Base-by-base conservation (phyloP, 2,113 vertebrate species). In the Fulmarus glacialis region DNA sequence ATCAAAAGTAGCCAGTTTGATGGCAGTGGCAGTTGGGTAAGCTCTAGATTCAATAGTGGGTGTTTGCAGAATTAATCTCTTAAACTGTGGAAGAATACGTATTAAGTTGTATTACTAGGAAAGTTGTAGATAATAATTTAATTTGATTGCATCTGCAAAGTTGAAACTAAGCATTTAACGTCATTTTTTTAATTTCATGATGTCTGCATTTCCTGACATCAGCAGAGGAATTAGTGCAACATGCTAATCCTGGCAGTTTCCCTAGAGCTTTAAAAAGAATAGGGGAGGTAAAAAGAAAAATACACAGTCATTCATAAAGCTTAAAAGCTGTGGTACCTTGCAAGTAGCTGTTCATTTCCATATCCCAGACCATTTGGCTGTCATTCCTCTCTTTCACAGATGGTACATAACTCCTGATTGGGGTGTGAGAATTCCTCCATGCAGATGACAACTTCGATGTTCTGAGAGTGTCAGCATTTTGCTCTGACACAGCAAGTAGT, bases 401-500 rank as follows among this genome's bases (percentile, higher is more conserved):
- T 87, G 74, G 60, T 38, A 52, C n/a, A 8, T 78, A 82, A 79
- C 78, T 93, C 70, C 78, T 82, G 60, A 45, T 40, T 85, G 38
- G 24, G 29, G 50, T 87, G 60, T 82, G 82, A 90, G 71, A 90
- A 95, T 72, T 82, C 55, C 59, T 90, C 15, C 58, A 47, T 82
- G 58, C 4, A 6, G 36, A 73, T 83, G 75, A 88, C 86, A 93
- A 38, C 43, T 92, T 80, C 9, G 12, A 23, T 90, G 45, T 89
- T 86, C 55, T 90, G 67, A 36, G 38, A 77, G 67, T 79, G 62
- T 90, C 89, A 95, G 75, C 86, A 74, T 96, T 92, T 96, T 86
- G 38, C 59, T 89, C 59, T 92, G 63, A 62, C 67, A 81, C 21
- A 89, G 29, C 27, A 66, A 92, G 27, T 63, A 80, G 34, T 84